phyloP scores from a whole-genome alignment of 1,140 invertebrate genomes.

The Drosophila yakuba region DNA sequence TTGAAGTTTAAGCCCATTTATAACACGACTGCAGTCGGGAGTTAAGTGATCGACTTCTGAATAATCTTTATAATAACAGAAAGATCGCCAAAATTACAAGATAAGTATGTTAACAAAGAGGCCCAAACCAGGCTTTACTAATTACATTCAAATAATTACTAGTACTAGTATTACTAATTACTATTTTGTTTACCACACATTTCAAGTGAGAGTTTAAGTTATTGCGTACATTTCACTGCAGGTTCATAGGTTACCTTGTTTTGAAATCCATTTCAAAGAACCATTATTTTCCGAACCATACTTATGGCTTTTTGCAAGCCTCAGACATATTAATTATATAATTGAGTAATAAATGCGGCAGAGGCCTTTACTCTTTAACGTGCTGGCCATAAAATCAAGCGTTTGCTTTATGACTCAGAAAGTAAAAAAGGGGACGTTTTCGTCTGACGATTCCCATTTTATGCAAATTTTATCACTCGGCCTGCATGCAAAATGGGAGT shows the following conservation, averaged over 20 bases:
- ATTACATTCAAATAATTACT: no score
- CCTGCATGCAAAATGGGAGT: constrained; percentile 31
- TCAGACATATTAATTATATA: constrained; percentile 17
- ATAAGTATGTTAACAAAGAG: no score
- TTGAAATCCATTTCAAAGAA: neutral
- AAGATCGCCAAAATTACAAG: no score
- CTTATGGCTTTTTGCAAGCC: neutral
- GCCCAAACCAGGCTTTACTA: no score
- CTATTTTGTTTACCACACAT: no score
- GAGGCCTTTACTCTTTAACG: constrained; percentile 2
- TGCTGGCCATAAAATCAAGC: constrained; percentile 12
- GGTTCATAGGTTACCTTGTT: rapidly evolving
- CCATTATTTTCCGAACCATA: neutral
- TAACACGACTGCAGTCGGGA: neutral
- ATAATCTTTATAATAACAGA: neutral
- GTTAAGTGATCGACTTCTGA: neutral
- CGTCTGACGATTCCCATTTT: constrained; percentile 6
- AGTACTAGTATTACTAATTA: no score
- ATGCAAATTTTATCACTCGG: constrained; percentile 33
- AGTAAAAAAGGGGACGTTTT: neutral
- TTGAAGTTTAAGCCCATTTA: neutral
- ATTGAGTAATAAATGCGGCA: constrained; percentile 19
- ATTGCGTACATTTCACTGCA: neutral
- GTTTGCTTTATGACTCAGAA: constrained; percentile 36
- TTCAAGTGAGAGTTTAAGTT: neutral